Conservation (phyloP, 1,140 invertebrate genomes). For the Drosophila saltans region DNA sequence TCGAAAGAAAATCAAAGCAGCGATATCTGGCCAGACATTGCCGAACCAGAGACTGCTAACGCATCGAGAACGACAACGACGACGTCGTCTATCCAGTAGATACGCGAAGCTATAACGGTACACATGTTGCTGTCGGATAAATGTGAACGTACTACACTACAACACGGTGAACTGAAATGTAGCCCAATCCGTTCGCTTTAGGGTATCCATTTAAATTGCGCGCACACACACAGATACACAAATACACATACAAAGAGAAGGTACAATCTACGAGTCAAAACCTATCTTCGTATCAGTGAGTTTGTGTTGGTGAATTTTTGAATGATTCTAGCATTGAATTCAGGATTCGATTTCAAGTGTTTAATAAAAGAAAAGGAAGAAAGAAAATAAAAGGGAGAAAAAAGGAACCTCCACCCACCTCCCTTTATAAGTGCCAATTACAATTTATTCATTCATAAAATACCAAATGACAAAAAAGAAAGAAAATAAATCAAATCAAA, state of each 20-base stretch:
- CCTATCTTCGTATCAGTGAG: slow-evolving; percentile 32
- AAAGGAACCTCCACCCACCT: no score
- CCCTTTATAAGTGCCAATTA: background rate
- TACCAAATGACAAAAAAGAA: background rate
- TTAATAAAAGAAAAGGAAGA: background rate
- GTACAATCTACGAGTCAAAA: slow-evolving; percentile 23
- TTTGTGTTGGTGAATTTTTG: slow-evolving; percentile 8
- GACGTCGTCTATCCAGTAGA: slow-evolving; percentile 70
- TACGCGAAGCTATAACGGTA: slow-evolving; percentile 78
- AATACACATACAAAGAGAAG: slow-evolving; percentile 10
- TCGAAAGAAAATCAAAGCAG: slow-evolving; percentile 64
- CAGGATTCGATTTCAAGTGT: slow-evolving; percentile 20
- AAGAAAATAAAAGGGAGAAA: no score
- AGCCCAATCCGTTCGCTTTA: slow-evolving; percentile 73
- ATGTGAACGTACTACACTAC: slow-evolving; percentile 38
- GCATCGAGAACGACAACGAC: slow-evolving; percentile 39
- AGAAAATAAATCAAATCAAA: background rate
- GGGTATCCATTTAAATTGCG: slow-evolving; percentile 67
- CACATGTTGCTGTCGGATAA: slow-evolving; percentile 73
- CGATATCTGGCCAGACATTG: slow-evolving; percentile 6
- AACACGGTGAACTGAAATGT: slow-evolving; percentile 59
- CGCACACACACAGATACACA: slow-evolving; percentile 35
- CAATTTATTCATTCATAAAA: background rate
- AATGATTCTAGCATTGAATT: background rate
- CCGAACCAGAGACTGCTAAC: slow-evolving; percentile 13